Conservation (phyloP, 2,797 vertebrate species). For the Mus spretus region DNA sequence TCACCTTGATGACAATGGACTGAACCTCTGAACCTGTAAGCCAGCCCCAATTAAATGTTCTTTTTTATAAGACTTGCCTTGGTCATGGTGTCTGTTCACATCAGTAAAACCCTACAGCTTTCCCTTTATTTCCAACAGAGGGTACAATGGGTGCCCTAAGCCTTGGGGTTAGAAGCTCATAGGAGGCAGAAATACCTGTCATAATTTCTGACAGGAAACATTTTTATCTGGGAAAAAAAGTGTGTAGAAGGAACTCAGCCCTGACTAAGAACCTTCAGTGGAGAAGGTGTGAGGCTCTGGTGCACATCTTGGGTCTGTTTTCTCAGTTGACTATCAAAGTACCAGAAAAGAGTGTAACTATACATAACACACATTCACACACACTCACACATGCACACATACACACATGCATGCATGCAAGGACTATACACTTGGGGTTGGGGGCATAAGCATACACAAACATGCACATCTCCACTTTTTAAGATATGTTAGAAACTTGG, state of each 20-base stretch:
- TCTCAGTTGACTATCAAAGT: background rate
- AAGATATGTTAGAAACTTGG: background rate
- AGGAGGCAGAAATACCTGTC: background rate
- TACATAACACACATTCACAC: background rate
- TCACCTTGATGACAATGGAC: no score
- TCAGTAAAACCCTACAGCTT: no score
- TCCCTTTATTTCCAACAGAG: background rate
- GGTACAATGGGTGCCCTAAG: background rate
- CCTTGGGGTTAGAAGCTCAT: background rate
- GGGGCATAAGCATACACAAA: background rate
- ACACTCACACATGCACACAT: background rate
- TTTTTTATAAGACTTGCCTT: no score
- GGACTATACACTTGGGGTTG: no score
- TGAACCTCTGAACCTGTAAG: no score
- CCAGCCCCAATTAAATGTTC: no score
- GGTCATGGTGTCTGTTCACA: no score
- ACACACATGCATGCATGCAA: background rate
- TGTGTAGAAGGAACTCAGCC: background rate
- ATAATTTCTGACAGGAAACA: background rate
- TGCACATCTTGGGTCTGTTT: background rate
- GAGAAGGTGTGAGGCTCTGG: background rate
- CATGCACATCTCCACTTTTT: background rate
- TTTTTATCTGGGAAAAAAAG: background rate
- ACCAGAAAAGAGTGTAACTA: background rate
- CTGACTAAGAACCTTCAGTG: background rate